A percentile compares a stretch with the other conserved stretches of the same genome.
Conservation (phyloP, 2,113 vertebrate species). For the Geococcyx californianus region DNA sequence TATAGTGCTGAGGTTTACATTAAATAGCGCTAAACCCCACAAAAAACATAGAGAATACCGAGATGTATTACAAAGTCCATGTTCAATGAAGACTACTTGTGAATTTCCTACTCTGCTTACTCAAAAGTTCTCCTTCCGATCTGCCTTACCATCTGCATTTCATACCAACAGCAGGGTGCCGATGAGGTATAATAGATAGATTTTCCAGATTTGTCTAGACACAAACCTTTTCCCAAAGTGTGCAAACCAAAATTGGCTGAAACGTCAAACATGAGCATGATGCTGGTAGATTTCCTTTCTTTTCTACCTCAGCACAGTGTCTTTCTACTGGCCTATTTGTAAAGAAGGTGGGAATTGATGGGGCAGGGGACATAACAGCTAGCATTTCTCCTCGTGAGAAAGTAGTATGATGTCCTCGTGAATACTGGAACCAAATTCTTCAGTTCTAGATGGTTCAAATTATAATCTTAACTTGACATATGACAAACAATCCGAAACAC, state of each 20-base stretch:
- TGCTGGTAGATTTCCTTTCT: background rate
- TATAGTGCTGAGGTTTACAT: background rate
- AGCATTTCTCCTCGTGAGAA: background rate
- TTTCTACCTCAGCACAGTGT: background rate
- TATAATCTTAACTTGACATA: conserved; percentile 51
- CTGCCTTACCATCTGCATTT: background rate
- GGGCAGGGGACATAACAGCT: rapidly evolving
- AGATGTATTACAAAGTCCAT: background rate
- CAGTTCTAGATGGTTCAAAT: conserved; percentile 27
- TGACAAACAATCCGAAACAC: conserved; percentile 46
- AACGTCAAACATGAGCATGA: background rate
- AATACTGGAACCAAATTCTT: conserved; percentile 18
- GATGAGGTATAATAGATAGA: background rate
- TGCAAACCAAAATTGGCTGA: background rate
- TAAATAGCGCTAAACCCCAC: background rate
- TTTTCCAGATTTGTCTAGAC: background rate
- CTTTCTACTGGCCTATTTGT: background rate
- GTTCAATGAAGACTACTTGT: background rate
- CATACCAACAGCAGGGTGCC: background rate
- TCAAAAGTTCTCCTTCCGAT: background rate
- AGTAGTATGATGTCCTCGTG: background rate
- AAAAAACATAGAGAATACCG: background rate
- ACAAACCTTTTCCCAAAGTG: background rate
- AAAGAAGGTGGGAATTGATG: background rate
- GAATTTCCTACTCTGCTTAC: background rate